phyloP scores from a whole-genome alignment of 2,113 vertebrate genomes.

The Semnornis frantzii region DNA sequence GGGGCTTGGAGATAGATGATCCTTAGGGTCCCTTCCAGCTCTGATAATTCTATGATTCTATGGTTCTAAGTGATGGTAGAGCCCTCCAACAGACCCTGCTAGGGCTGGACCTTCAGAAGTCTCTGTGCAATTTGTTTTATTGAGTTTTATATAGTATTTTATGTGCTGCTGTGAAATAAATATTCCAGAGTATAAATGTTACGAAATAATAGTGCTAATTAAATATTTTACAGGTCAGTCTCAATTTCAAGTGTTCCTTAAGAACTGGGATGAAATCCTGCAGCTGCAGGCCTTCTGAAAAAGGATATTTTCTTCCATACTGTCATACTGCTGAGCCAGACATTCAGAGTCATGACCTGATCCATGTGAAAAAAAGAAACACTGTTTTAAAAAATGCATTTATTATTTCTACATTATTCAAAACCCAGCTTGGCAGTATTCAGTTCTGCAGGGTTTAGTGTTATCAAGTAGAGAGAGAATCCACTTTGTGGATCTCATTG shows the following conservation, averaged over 20 bases:
- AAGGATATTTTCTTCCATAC: not conserved
- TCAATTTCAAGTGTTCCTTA: not conserved
- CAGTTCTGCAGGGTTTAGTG: not conserved
- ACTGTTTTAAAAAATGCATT: not conserved
- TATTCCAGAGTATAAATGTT: not conserved
- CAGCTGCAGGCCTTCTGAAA: not conserved
- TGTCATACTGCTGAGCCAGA: not conserved
- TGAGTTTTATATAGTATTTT: not conserved
- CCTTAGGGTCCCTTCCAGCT: too few species aligned
- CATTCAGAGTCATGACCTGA: not conserved
- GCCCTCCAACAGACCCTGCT: not conserved
- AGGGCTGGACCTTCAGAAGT: not conserved
- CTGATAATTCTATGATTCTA: too few species aligned
- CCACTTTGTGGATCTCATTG: not conserved
- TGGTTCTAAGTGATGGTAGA: not conserved
- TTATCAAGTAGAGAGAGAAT: not conserved
- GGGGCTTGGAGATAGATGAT: too few species aligned
- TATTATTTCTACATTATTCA: not conserved
- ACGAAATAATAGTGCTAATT: not conserved
- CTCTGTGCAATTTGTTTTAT: not conserved
- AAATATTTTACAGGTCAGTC: not conserved
- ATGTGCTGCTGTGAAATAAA: not conserved
- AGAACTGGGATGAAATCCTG: not conserved
- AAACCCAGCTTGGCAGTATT: not conserved
- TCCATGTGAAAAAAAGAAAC: not conserved